A percentile compares a stretch with the other conserved stretches of the same genome.
These are phyloP conservation scores for Alloscopus bannaensis DNA, from an alignment of 2,888 invertebrate species.

Conservation along the genomic window DNA sequence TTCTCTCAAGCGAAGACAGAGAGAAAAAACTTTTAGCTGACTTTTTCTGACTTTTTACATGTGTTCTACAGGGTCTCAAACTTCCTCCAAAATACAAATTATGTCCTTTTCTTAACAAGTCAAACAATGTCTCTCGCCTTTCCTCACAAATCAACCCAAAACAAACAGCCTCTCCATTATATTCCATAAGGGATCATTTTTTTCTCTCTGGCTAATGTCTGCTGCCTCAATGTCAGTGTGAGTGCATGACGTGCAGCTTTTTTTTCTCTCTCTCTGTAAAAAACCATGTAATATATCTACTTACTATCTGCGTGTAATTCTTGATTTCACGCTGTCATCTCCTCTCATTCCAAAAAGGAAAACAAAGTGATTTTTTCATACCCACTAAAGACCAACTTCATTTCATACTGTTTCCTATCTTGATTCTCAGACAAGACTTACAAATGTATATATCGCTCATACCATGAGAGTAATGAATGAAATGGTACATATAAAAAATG, in stretches of 20 bases:
- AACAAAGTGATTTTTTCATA: conserved; percentile 8
- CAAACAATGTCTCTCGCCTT: conserved; percentile 64
- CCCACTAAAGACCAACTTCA: too few species aligned
- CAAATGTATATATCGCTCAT: too few species aligned
- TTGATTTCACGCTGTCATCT: conserved; percentile 60
- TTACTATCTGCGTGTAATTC: conserved; percentile 43
- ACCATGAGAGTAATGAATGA: conserved; percentile 11
- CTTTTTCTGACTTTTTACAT: conserved; percentile 59
- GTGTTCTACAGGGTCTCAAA: conserved; percentile 35
- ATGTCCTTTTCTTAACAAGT: conserved; percentile 60
- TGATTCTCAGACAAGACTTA: not conserved
- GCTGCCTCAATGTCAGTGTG: not conserved
- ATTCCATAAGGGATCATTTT: conserved; percentile 19
- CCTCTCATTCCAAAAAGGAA: conserved; percentile 3
- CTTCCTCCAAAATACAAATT: conserved; percentile 58
- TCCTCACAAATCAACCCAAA: conserved; percentile 63
- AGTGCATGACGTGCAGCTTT: not conserved
- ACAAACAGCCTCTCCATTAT: conserved; percentile 46
- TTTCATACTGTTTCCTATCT: too few species aligned
- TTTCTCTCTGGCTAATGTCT: not conserved
- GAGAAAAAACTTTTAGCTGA: conserved; percentile 31
- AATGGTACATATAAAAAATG: not conserved
- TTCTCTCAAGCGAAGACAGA: conserved; percentile 1
- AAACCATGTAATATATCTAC: not conserved
- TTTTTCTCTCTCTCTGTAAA: too few species aligned